A percentile compares a stretch with the other conserved stretches of the same genome.
These are phyloP conservation scores for Sepiola atlantica DNA, from an alignment of 2,888 invertebrate genomes.

Conservation along the genomic window DNA sequence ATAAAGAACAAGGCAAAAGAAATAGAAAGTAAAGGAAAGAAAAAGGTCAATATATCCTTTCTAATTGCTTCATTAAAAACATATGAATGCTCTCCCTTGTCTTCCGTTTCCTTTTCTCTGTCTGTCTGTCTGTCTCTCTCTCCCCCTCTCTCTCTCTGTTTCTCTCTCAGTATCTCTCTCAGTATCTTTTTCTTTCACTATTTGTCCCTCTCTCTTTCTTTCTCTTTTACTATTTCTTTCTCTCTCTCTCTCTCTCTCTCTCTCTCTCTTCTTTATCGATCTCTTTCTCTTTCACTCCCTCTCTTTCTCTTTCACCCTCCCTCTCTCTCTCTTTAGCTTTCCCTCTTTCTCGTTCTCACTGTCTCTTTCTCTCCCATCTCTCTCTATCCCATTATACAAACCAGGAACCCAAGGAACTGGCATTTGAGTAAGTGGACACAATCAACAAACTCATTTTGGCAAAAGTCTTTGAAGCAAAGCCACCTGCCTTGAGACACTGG, in stretches of 20 bases:
- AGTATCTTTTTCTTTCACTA: background rate
- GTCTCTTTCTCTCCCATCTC: background rate
- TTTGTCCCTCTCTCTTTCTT: background rate
- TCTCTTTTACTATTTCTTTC: background rate
- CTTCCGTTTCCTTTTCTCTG: background rate
- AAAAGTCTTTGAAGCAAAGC: background rate
- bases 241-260: background rate
- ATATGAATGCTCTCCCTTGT: background rate
- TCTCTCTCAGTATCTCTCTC: too few relatives aligned
- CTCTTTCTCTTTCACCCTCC: background rate
- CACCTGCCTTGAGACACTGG: constrained; percentile 12
- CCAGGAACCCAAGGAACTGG: background rate
- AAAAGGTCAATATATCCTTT: too few relatives aligned
- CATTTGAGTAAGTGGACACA: constrained; percentile 32
- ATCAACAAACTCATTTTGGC: constrained; percentile 32
- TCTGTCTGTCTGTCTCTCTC: background rate
- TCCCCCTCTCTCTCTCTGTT: background rate
- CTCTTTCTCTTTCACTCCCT: background rate
- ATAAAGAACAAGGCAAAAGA: too few relatives aligned
- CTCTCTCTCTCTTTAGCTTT: background rate
- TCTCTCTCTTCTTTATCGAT: background rate
- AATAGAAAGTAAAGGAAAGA: too few relatives aligned
- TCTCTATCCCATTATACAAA: background rate
- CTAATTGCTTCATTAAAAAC: too few relatives aligned
- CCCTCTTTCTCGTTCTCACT: background rate